Conservation (phyloP, 2,113 vertebrate genomes). For the Perca flavescens region DNA sequence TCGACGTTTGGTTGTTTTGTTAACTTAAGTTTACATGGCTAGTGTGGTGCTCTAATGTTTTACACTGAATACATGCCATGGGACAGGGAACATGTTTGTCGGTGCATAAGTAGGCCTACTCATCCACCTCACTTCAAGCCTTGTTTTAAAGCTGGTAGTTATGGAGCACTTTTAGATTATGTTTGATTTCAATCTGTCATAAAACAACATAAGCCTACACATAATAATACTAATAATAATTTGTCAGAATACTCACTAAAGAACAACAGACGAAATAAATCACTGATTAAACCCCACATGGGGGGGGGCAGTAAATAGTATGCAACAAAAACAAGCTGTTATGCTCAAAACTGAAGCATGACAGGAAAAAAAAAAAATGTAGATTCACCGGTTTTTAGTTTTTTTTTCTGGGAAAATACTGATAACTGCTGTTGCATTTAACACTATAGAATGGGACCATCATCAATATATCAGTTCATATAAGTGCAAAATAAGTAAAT, state of each 20-base stretch:
- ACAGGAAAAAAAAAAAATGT: neutral
- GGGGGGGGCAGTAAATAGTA: too few species aligned
- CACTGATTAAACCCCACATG: neutral
- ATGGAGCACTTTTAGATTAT: neutral
- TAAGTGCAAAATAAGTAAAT: too few species aligned
- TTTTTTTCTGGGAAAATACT: neutral
- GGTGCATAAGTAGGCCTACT: neutral
- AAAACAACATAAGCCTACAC: neutral
- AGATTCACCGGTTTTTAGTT: neutral
- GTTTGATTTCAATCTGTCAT: neutral
- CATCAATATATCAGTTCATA: neutral
- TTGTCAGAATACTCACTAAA: neutral
- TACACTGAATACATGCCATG: neutral
- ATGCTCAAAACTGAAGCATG: neutral
- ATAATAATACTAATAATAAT: neutral
- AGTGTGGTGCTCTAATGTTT: conserved; percentile 15
- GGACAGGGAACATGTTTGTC: neutral
- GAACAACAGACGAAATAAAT: neutral
- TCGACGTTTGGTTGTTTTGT: conserved; percentile 81
- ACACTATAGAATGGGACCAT: neutral
- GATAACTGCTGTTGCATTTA: neutral
- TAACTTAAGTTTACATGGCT: conserved; percentile 80
- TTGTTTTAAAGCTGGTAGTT: neutral
- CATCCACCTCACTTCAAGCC: neutral
- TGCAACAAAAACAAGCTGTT: neutral